Conservation (phyloP, 1,140 invertebrate species). For the Acromyrmex charruanus region DNA sequence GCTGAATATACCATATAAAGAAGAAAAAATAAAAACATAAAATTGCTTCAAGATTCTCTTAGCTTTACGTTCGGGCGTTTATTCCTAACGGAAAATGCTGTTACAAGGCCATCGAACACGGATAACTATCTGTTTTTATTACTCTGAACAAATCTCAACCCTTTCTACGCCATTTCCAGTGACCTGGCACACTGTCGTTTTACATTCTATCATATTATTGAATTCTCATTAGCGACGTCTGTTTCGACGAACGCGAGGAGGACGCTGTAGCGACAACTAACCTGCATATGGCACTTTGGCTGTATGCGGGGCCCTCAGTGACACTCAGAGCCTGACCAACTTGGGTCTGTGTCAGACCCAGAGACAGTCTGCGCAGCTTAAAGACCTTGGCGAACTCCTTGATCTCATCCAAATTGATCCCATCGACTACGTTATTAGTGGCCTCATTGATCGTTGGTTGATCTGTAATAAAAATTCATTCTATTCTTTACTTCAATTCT, state of each 20-base stretch:
- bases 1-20: background rate
- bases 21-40: conserved; percentile 12
- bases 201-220: conserved; percentile 52
- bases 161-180: conserved; percentile 83
- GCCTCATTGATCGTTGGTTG: conserved; percentile 97
- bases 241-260: conserved; percentile 57
- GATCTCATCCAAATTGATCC: conserved; percentile 98
- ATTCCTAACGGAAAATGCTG: conserved; percentile 26
- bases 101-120: conserved; percentile 27
- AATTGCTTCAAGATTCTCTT: conserved; percentile 22
- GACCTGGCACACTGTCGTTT: conserved; percentile 81
- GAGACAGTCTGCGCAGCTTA: conserved; percentile 95
- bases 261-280: conserved; percentile 84
- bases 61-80: conserved; percentile 32
- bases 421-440: conserved; percentile 97
- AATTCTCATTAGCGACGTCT: conserved; percentile 68
- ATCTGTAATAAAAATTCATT: conserved; percentile 87
- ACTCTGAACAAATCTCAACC: conserved; percentile 46
- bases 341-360: conserved; percentile 98
- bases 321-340: conserved; percentile 97
- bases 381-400: conserved; percentile 99
- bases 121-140: conserved; percentile 31
- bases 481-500: too few relatives aligned
- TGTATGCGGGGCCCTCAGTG: conserved; percentile 98
- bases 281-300: conserved; percentile 99